Evolutionary conservation across 2,113 vertebrate genomes (phyloP).

Genomic region (Collichthys lucidus): DNA sequence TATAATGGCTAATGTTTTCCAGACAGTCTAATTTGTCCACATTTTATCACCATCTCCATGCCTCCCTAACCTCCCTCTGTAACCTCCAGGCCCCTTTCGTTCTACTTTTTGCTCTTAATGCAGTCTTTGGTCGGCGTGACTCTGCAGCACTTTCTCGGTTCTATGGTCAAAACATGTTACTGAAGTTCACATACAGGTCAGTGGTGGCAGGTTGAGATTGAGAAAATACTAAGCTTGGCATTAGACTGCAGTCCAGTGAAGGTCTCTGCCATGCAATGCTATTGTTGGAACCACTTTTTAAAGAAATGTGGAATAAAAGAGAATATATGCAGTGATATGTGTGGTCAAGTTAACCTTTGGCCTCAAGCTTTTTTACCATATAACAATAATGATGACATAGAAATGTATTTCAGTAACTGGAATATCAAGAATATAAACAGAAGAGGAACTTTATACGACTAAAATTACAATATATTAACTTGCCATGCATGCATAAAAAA

Average conservation of each 20-base stretch:
- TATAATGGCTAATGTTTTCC: slow-evolving; percentile 46
- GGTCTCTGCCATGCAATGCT: not conserved
- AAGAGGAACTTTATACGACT: no score
- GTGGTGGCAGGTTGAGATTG: not conserved
- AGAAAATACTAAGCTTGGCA: not conserved
- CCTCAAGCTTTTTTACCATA: not conserved
- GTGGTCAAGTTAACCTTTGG: not conserved
- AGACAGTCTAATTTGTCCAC: slow-evolving; percentile 56
- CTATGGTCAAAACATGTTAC: slow-evolving; percentile 7
- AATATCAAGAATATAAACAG: not conserved
- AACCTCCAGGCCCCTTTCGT: not conserved
- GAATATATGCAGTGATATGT: not conserved
- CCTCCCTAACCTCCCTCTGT: slow-evolving; percentile 23
- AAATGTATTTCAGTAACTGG: not conserved
- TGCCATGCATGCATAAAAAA: no score
- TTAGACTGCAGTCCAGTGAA: no score
- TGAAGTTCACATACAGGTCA: slow-evolving; percentile 40
- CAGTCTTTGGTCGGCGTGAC: slow-evolving; percentile 20
- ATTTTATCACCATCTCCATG: slow-evolving; percentile 53
- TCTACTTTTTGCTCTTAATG: slow-evolving; percentile 12
- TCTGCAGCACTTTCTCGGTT: slow-evolving; percentile 28
- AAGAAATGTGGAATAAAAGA: not conserved
- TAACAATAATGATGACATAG: not conserved
- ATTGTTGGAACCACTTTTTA: not conserved
- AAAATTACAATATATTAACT: no score